These are phyloP conservation scores for Vimba vimba DNA, from an alignment of 2,113 vertebrate species.

Conservation along the genomic window DNA sequence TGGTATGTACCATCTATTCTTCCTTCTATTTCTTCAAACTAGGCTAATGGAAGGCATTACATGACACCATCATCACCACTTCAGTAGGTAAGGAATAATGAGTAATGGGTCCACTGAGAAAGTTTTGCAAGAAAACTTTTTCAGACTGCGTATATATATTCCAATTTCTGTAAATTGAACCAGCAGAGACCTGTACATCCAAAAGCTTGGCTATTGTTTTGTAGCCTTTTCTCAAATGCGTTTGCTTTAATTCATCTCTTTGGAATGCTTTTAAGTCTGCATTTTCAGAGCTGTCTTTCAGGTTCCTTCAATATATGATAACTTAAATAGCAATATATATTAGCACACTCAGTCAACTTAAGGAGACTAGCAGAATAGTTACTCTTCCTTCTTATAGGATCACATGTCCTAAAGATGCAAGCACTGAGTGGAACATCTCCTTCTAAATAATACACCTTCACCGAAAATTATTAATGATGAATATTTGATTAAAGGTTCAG, in stretches of 20 bases:
- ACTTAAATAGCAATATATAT: conserved; percentile 31
- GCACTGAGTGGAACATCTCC: not conserved
- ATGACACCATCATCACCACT: not conserved
- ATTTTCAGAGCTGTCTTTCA: not conserved
- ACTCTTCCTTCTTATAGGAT: not conserved
- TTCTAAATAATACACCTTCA: conserved; percentile 3
- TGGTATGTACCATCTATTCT: not conserved
- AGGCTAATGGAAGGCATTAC: not conserved
- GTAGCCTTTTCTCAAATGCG: not conserved
- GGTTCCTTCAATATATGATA: not conserved
- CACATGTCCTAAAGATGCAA: not conserved
- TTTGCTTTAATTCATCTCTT: conserved; percentile 8
- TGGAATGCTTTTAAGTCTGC: conserved; percentile 9
- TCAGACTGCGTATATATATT: not conserved
- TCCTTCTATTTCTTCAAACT: not conserved
- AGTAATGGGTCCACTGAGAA: not conserved
- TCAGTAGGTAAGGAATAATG: not conserved
- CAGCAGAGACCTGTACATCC: not conserved
- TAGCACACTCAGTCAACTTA: not conserved
- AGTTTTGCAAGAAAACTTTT: not conserved
- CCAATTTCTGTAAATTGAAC: not conserved
- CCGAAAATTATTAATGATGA: conserved; percentile 9
- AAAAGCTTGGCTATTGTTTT: not conserved
- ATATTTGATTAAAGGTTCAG: conserved; percentile 52
- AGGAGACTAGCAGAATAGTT: not conserved